phyloP scores from a whole-genome alignment of 2,888 invertebrate genomes.

The Neuroscelio doddi region DNA sequence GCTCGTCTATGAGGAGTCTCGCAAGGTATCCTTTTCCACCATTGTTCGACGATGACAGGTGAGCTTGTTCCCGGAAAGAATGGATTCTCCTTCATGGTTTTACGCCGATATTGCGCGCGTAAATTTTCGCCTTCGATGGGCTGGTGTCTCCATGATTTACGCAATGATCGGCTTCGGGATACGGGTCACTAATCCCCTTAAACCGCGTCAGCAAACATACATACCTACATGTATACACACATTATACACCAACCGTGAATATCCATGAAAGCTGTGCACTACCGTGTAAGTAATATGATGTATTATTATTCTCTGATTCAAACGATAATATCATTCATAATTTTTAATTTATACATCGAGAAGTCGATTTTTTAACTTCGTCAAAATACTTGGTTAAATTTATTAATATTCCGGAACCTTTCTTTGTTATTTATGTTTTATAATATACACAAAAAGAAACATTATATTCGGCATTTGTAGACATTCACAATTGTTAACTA shows the following conservation, averaged over 20 bases:
- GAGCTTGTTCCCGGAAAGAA: slow-evolving; percentile 55
- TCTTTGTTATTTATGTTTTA: no score
- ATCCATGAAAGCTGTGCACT: slow-evolving; percentile 11
- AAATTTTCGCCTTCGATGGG: slow-evolving; percentile 47
- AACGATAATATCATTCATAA: slow-evolving; percentile 38
- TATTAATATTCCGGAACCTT: no score
- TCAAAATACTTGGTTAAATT: no score
- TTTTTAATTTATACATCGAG: slow-evolving; percentile 29
- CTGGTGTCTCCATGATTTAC: slow-evolving; percentile 45
- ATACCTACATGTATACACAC: slow-evolving; percentile 24
- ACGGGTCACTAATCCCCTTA: slow-evolving; percentile 44
- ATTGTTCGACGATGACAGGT: slow-evolving; percentile 62
- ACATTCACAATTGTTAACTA: no score
- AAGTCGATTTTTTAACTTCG: slow-evolving; percentile 23
- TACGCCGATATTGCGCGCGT: slow-evolving; percentile 49
- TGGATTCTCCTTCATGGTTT: slow-evolving; percentile 45
- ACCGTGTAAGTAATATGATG: slow-evolving; percentile 26
- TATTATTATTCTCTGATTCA: slow-evolving; percentile 39
- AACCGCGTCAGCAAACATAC: slow-evolving; percentile 42
- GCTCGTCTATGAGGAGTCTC: slow-evolving; percentile 12
- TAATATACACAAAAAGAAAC: no score
- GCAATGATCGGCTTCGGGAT: slow-evolving; percentile 43
- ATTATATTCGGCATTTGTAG: no score
- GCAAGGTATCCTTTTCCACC: slow-evolving; percentile 32
- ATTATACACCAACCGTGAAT: slow-evolving; percentile 3